Base-by-base conservation (phyloP, 2,797 vertebrate species). In the Halcyon smyrnensis region DNA sequence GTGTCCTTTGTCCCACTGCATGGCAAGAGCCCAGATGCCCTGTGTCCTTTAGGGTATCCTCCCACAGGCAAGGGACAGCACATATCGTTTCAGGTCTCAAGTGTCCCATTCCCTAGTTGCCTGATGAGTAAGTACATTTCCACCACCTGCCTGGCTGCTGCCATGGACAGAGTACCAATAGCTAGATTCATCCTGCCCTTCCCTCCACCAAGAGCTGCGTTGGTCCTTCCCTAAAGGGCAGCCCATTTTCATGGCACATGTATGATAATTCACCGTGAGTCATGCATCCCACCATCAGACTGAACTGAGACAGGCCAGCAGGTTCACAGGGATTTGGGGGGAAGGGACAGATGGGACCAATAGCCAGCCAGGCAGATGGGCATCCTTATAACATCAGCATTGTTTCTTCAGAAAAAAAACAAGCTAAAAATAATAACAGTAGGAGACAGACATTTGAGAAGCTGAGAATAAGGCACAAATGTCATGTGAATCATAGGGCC, bases 391-490 rank as follows among this genome's bases (percentile, higher is more conserved):
- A 63, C 88, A 79, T 89, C 88, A 87, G 43, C 74, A 77, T 86
- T 63, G 53, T 43, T 82, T 79, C 51, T 93, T 73, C 41, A 91
- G 54, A 39, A 88, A 65, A 65, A 51, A 89, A 81, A 5, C 9
- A 84, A 90, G 39, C 80, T 95, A 92, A 94, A 94, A 97, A 92
- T 87, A 93, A 19, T 64, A 78, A 73, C 54, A 69, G 60, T 54
- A 65, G 78, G 46, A 91, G 83, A 84, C 8, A 90, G 86, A 93
- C 39, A 2, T 63, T 78, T 71, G 69, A 89, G 54, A 88, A 82
- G 59, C 76, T 91, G 83, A 94, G 86, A 93, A 76, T 63, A 88
- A 90, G 69, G 51, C 85, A 84, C 69, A 93, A 95, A 95, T 92
- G 77, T 82, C 92, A 83, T 74, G 56, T 92, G 96, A 96, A 95